Evolutionary conservation across 2,888 invertebrate species (phyloP).

Genomic region (Limnephilus rhombicus): DNA sequence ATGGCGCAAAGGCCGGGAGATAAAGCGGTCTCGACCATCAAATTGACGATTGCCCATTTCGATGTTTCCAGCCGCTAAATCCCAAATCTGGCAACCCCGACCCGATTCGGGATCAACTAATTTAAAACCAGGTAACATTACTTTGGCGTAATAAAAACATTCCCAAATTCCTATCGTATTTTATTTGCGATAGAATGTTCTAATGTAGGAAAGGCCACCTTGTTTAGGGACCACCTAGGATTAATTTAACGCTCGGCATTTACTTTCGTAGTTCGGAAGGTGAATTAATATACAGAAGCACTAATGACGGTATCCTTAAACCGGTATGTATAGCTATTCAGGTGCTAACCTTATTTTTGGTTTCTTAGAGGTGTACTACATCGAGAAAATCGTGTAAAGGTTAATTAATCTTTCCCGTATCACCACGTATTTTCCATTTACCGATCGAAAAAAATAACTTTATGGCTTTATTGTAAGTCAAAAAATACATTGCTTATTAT

Average conservation of each 20-base stretch:
- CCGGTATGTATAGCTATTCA: background rate
- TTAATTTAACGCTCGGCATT: background rate
- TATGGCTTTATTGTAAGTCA: too few relatives aligned
- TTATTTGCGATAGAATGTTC: background rate
- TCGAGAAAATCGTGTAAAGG: too few relatives aligned
- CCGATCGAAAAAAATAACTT: too few relatives aligned
- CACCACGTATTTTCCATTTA: too few relatives aligned
- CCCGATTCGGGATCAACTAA: conserved; percentile 19
- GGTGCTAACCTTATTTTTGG: background rate
- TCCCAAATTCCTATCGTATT: conserved; percentile 14
- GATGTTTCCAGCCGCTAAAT: conserved; percentile 38
- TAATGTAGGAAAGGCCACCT: background rate
- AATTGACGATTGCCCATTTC: conserved; percentile 32
- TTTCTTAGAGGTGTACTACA: too few relatives aligned
- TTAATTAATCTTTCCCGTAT: too few relatives aligned
- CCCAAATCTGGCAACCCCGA: background rate
- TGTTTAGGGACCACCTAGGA: background rate
- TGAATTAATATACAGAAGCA: background rate
- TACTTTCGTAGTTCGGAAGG: background rate
- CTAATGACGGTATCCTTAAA: background rate
- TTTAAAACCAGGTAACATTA: conserved; percentile 39
- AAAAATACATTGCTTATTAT: too few relatives aligned
- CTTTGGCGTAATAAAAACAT: conserved; percentile 33
- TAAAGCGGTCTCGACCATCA: background rate
- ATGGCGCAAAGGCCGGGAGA: conserved; percentile 29